These are phyloP conservation scores for Apeltes quadracus DNA, from an alignment of 2,113 vertebrate genomes.

Conservation along the genomic window DNA sequence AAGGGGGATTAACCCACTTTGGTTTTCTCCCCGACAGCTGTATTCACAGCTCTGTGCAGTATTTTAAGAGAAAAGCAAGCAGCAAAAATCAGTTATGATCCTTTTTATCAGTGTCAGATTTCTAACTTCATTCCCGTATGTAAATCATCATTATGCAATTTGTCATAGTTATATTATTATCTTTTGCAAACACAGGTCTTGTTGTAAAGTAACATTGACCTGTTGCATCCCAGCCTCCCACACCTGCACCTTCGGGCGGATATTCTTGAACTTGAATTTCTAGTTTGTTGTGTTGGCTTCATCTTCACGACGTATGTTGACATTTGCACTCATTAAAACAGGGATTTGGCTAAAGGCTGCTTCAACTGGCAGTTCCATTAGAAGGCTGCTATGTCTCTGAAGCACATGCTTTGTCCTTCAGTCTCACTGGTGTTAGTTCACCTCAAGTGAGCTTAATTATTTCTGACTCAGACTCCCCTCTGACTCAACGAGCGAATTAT, in stretches of 20 bases:
- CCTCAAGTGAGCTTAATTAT: constrained; percentile 24
- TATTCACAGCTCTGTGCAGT: constrained; percentile 4
- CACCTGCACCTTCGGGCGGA: constrained; percentile 14
- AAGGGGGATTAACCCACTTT: constrained; percentile 57
- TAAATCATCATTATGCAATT: constrained; percentile 11
- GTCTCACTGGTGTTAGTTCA: constrained; percentile 29
- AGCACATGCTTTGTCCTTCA: constrained; percentile 35
- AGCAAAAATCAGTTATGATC: constrained; percentile 25
- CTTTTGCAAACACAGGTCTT: background rate
- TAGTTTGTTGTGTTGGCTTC: constrained; percentile 10
- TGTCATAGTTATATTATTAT: background rate
- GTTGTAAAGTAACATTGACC: constrained; percentile 30
- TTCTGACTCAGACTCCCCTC: constrained; percentile 11
- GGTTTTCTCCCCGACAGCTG: constrained; percentile 8
- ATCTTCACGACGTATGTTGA: constrained; percentile 40
- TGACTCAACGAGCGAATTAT: too few species aligned
- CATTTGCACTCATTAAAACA: constrained; percentile 60
- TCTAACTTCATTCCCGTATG: background rate
- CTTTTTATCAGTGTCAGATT: constrained; percentile 3
- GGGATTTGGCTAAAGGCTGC: constrained; percentile 43
- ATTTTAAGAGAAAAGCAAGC: constrained; percentile 22
- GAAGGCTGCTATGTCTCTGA: constrained; percentile 17
- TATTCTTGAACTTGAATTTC: constrained; percentile 18
- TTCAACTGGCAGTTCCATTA: constrained; percentile 47
- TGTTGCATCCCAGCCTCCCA: constrained; percentile 34